Base-by-base conservation (phyloP, 64 coral and sea anemone species). In the Dendrophyllia cribrosa region DNA sequence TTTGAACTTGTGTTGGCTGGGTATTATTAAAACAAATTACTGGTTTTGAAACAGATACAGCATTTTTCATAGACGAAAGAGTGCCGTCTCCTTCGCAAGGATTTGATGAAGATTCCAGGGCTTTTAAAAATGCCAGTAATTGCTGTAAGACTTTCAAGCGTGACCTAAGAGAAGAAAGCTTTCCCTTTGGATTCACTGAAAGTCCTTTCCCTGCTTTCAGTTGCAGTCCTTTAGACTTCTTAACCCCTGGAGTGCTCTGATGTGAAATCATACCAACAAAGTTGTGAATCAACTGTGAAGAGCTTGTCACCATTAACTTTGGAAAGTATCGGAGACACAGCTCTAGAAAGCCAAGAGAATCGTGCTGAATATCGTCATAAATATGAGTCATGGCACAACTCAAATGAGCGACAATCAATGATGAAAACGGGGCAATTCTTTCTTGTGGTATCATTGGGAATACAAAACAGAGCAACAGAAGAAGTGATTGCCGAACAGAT, bases 361-460 rank as follows among this genome's bases (percentile, higher is more conserved):
- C 91, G 21, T 94, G 88, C 23, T 95, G 94, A 58, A 99, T 72
- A 16, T 93, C 88, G 58, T 96, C 91, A 83, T 96, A 70, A 66
- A 99, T 95, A 20, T 99, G 97, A 19, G 97, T 96, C 88, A 99
- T 99, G 61, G 97, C 94, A 75, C 90, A 99, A 20, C 97, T 88
- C 45, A 99, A 78, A 69, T 99, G 94, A 25, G 97, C 97, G 3
- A 87, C 56, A 19, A 99, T 17, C 19, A 96, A 83, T 22, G 97
- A 45, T 9, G 80, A 66, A 72, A 99, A 99, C 79, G 97, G 97
- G 24, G 88, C 91, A 22, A 93, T 95, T 72, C 85, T 88, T 50
- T 91, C 76, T 60, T 88, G 85, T 66, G 91, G 45, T 43, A 99
- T 64, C 17, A 59, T 45, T 64, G 91, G 91, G 62, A 99, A 95